Base-by-base conservation (phyloP, 1,140 invertebrate species). In the Luehdorfia chinensis region DNA sequence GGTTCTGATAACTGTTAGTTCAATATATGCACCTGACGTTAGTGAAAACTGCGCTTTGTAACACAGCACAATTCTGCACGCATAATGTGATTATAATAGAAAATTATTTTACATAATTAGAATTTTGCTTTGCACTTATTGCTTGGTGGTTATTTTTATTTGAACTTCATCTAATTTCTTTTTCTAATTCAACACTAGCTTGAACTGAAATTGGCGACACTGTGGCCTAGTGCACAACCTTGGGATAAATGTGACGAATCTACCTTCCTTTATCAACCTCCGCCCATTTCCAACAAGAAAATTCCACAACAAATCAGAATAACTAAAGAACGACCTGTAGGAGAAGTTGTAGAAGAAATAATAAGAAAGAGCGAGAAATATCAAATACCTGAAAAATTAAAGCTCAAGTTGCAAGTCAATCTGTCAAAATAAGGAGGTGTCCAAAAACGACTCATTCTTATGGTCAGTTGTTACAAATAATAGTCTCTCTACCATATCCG, bases 191-290 rank as follows among this genome's bases (percentile, higher is more conserved):
- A 66, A 49, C 50, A 75, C 54, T 73, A 85, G 81, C 76, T 85
- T 78, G 78, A 85, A 81, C 64, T 68, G 41, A 75, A 64, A 56
- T 67, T 59, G 59, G 65, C 67, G 46, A 66, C 66, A 47, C 63
- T 84, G 50, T 83, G 78, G 78, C 64, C 70, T 48, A 56, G 27
- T 44, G 59, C 55, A 67, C 61, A 70, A 41, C 75, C 76, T 37
- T 85, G 81, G 81, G 61, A 77, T 46, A 59, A 67, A 43, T 75
- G 39, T 72, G 73, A 85, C 43, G 81, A 83, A 62, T 68, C 68
- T 28, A 53, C 60, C 34, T 83, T 74, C 55, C 54, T 60, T 4
- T 76, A 66, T 47, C 34, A 53, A 30, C 62, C 57, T 15, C 67
- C 67, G 12, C 49, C 67, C 25, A 12, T 55, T 8, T 15, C 51